Conservation (phyloP, 2,797 vertebrate genomes). For the Pantherophis alleghaniensis region DNA sequence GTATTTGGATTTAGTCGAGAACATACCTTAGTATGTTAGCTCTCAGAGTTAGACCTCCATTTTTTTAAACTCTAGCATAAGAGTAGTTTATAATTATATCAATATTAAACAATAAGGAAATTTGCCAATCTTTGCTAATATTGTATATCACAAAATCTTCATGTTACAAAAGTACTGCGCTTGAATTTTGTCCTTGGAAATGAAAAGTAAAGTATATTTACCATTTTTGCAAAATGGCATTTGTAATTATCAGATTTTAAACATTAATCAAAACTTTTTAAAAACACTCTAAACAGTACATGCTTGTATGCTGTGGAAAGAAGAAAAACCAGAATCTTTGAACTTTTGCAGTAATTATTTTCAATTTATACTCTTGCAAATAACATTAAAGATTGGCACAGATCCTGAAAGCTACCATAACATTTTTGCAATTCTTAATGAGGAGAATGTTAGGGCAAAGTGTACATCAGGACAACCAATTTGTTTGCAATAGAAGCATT, state of each 20-base stretch:
- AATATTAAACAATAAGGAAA: slow-evolving; percentile 27
- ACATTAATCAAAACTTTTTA: background rate
- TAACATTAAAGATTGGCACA: slow-evolving; percentile 56
- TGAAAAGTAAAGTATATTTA: slow-evolving; percentile 18
- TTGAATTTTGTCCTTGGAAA: slow-evolving; percentile 48
- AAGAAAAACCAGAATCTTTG: slow-evolving; percentile 27
- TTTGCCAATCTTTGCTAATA: slow-evolving; percentile 31
- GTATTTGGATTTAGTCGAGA: background rate
- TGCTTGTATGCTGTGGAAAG: background rate
- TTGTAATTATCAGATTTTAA: background rate
- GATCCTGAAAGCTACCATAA: slow-evolving; percentile 57
- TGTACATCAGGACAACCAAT: slow-evolving; percentile 39
- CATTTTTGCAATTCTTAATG: slow-evolving; percentile 44
- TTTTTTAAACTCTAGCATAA: slow-evolving; percentile 49
- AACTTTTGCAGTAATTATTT: slow-evolving; percentile 41
- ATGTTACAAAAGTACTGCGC: slow-evolving; percentile 12
- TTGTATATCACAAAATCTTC: slow-evolving; percentile 19
- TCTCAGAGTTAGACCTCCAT: slow-evolving; percentile 16
- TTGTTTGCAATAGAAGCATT: slow-evolving; percentile 55
- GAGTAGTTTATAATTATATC: slow-evolving; percentile 20
- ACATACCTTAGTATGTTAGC: background rate
- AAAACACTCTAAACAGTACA: slow-evolving; percentile 18
- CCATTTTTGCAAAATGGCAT: background rate
- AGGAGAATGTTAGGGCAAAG: slow-evolving; percentile 50
- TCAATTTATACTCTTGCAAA: slow-evolving; percentile 48